Evolutionary conservation across 2,888 invertebrate genomes (phyloP), one percentile per base, ranked within the genome.

Genomic region (Tromatobia lineatoria): DNA sequence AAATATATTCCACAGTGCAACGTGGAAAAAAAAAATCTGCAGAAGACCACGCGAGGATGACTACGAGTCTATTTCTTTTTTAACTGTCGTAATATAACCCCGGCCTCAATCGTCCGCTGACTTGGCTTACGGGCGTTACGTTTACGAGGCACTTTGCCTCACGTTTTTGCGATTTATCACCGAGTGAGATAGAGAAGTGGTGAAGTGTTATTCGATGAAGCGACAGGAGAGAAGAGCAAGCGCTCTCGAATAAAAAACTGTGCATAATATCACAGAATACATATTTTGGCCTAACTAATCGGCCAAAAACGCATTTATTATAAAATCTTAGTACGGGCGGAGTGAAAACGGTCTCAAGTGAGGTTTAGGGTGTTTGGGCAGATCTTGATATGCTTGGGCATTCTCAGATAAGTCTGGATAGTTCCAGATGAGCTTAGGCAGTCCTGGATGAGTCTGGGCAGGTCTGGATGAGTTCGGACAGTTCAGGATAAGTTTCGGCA

Each of bases 71-170:
- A 64, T 59, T 64, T 67, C 25, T 77, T 78, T 82, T 81, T 79
- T 82, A 85, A 85, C 82, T 79, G 79, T 59, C 79, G 84, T 61
- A 71, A 71, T 75, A 76, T 81, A 75, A 84, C 70, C 71, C 70
- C 20, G 45, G 23, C 42, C 18, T 34, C 34, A 42, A 29, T 54
- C 42, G 67, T 66, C 69, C 70, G 64, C 74, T 66, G 54, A 64
- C 74, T 77, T 42, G 74, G 70, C 74, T 75, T 25, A 57, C 38
- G 45, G 54, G 71, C 74, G 71, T 71, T 42, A 74, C 70, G 54
- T 78, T 81, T 85, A 85, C 79, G 84, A 81, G 75, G 78, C 77
- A 75, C 74, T 78, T 34, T 29, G 57, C 57, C 38, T 20, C 80
- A 38, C n/a, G 23, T 54, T 74, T 80, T 74, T 23, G 54, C 67